phyloP scores from a whole-genome alignment of 2,888 invertebrate species.

The Gymnosoma rotundatum region DNA sequence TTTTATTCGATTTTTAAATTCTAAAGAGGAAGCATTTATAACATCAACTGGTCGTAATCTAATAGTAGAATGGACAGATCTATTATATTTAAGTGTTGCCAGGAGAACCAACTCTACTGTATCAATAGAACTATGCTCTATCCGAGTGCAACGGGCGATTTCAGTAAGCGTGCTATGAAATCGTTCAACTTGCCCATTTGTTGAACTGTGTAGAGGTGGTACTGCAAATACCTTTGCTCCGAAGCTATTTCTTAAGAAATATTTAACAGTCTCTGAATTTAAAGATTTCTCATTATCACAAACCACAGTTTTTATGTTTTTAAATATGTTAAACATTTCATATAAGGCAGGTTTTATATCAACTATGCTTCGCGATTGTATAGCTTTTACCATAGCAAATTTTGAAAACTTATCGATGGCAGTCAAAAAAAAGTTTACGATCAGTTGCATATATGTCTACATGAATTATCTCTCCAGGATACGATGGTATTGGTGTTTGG shows the following conservation, averaged over 20 bases:
- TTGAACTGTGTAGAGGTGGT: conserved; percentile 6
- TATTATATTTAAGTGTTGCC: not conserved
- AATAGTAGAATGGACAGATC: no score
- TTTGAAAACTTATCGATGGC: conserved; percentile 8
- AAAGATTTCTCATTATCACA: conserved; percentile 3
- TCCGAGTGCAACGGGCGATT: not conserved
- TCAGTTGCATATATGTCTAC: conserved; percentile 7
- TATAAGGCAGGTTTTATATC: conserved; percentile 16
- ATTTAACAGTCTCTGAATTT: not conserved
- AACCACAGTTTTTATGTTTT: not conserved
- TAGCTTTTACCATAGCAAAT: conserved; percentile 9
- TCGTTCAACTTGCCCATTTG: conserved; percentile 24
- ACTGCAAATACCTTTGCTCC: not conserved
- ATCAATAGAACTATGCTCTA: not conserved
- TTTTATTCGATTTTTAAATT: conserved; percentile 9
- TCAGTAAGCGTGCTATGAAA: conserved; percentile 6
- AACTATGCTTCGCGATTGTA: conserved; percentile 3
- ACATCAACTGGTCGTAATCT: no score
- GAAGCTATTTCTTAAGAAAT: not conserved
- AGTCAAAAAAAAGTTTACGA: conserved; percentile 8
- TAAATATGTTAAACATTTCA: not conserved
- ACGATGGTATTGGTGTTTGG: not conserved
- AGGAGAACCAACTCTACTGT: not conserved
- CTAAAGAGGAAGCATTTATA: not conserved
- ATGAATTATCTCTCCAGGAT: conserved; percentile 13